phyloP scores from a whole-genome alignment of 2,888 invertebrate genomes.

The Diaprepes abbreviatus region DNA sequence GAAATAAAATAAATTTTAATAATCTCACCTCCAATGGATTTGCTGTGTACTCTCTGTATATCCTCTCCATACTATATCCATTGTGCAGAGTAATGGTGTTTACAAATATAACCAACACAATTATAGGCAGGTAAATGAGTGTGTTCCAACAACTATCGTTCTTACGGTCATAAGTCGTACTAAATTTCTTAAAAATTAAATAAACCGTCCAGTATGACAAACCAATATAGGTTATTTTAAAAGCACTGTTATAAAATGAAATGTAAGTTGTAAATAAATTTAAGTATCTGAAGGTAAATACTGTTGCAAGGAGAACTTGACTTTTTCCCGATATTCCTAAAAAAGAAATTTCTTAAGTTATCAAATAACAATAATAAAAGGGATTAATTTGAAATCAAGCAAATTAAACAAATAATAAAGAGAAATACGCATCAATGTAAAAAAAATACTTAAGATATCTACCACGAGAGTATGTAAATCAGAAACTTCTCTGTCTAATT shows the following conservation, averaged over 20 bases:
- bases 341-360: background rate
- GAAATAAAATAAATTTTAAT: too few relatives aligned
- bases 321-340: slow-evolving; percentile 24
- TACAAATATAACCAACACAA: background rate
- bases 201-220: background rate
- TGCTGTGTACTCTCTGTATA: background rate
- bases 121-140: background rate
- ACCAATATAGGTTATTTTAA: background rate
- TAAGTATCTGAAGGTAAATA: slow-evolving; percentile 3
- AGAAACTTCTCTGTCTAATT: too few relatives aligned
- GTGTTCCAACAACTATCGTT: slow-evolving; percentile 3
- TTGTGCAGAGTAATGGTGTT: background rate
- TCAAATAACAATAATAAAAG: background rate
- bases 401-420: too few relatives aligned
- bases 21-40: background rate
- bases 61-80: background rate
- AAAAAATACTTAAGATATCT: too few relatives aligned
- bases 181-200: slow-evolving; percentile 3
- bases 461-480: too few relatives aligned
- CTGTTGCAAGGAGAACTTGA: slow-evolving; percentile 5
- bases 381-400: background rate
- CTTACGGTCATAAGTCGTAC: background rate
- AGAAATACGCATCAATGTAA: too few relatives aligned
- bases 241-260: slow-evolving; percentile 1
- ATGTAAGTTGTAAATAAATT: background rate